Conservation (phyloP, 2,113 vertebrate species). For the Pygoscelis adeliae region DNA sequence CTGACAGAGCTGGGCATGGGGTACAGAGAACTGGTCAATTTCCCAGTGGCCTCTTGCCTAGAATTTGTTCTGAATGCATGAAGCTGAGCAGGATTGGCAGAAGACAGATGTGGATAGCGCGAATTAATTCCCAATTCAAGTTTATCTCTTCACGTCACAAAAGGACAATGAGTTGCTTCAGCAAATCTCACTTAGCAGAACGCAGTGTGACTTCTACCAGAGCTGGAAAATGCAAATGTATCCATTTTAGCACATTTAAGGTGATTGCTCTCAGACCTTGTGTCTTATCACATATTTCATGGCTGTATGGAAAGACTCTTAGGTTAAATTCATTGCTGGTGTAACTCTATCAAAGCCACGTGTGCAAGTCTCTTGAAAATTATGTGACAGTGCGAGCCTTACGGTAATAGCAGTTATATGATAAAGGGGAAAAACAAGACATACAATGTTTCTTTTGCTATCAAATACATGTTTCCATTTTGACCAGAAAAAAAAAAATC, state of each 20-base stretch:
- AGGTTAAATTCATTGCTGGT: not conserved
- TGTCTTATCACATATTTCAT: not conserved
- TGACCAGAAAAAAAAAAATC: not conserved
- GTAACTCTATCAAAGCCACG: not conserved
- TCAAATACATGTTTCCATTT: not conserved
- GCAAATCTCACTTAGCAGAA: not conserved
- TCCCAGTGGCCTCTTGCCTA: constrained; percentile 81
- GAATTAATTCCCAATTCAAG: constrained; percentile 32
- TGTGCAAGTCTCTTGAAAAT: not conserved
- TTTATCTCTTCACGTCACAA: constrained; percentile 31
- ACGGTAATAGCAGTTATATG: not conserved
- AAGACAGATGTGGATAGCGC: constrained; percentile 68
- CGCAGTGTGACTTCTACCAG: not conserved
- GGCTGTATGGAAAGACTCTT: not conserved
- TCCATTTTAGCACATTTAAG: rapidly evolving
- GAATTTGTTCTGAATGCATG: constrained; percentile 72
- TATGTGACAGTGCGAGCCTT: not conserved
- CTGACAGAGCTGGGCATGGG: constrained; percentile 79
- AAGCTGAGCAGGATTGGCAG: constrained; percentile 73
- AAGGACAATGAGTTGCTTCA: not conserved
- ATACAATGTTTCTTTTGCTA: not conserved
- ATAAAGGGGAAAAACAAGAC: not conserved
- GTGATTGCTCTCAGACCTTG: not conserved
- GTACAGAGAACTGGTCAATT: constrained; percentile 73
- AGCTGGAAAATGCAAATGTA: not conserved